Evolutionary conservation across 2,888 invertebrate genomes (phyloP), one percentile per base, ranked within the genome.

Genomic region (Blastobasis lacticolella): DNA sequence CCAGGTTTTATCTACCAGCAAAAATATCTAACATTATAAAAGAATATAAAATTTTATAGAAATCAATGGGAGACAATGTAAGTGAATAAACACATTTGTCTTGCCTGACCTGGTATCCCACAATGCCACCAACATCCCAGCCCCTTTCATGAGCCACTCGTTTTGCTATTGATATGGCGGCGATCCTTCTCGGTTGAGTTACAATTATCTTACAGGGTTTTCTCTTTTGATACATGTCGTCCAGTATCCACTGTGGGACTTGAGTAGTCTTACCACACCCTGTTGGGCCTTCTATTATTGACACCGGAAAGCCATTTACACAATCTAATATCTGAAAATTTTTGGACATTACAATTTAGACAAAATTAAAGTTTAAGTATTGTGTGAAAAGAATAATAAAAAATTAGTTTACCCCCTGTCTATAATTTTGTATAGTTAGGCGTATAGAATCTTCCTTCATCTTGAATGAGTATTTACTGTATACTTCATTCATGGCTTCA

Each of bases 211-310:
- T 97, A 70, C 97, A 97, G 48, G 90, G 90, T 51, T 86, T 83
- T 37, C 90, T 89, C 37, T 89, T 88, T 47, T 90, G 83, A 51
- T 89, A 91, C 58, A 91, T 91, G 61, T 94, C 90, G 62, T 98
- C 96, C n/a, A 98, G 81, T 58, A 98, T 95, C 84, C 93, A 97
- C 74, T 98, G 98, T 0, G 98, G 97, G 0, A 96, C 95, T 80
- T 95, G 95, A 10, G 88, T 89, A 4, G 97, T 96, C 79, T 96
- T 96, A 10, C 99, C 99, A 75, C 97, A 97, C 0, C 99, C 99
- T 0, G 99, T 98, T 0, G 94, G 93, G 0, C 98, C 98, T 79
- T 97, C 94, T 46, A 99, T 92, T 8, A 99, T 90, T 0, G 94
- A 90, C 0, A 97, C 94, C 50, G 92, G 91, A 71, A 92, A 93